These are phyloP conservation scores for Plusia festucae DNA, from an alignment of 2,888 invertebrate genomes.

Conservation along the genomic window DNA sequence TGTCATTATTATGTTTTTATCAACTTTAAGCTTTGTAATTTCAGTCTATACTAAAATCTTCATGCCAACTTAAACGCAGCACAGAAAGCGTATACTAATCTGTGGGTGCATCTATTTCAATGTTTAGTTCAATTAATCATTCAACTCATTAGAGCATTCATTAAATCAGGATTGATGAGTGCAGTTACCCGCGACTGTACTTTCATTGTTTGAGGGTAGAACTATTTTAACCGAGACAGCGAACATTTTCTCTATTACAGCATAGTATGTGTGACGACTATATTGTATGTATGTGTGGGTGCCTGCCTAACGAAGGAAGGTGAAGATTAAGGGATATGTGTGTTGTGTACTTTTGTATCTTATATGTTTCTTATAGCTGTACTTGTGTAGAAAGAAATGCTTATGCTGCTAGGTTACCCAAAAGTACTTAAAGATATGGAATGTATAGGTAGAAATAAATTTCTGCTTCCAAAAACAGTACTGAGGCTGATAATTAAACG, in stretches of 20 bases:
- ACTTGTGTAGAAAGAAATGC: neutral
- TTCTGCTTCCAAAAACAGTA: no score
- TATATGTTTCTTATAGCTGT: neutral
- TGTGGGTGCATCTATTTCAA: neutral
- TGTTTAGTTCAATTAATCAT: neutral
- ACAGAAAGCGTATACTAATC: neutral
- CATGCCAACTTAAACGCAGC: neutral
- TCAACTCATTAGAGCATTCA: neutral
- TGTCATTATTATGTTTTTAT: no score
- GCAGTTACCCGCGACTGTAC: conserved; percentile 1
- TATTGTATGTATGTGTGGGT: neutral
- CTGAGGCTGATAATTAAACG: no score
- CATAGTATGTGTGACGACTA: conserved; percentile 32
- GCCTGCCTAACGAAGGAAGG: conserved; percentile 7
- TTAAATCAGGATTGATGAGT: no score
- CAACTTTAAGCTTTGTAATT: no score
- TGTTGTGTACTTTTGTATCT: neutral
- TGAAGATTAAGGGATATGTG: neutral
- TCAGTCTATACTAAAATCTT: neutral
- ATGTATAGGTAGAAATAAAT: neutral
- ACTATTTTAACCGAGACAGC: conserved; percentile 25
- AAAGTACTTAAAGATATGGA: neutral
- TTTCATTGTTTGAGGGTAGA: conserved; percentile 17
- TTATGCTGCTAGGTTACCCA: neutral
- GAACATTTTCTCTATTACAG: conserved; percentile 23